phyloP scores from a whole-genome alignment of 2,888 invertebrate species.

The Drosophila fulvimacula region DNA sequence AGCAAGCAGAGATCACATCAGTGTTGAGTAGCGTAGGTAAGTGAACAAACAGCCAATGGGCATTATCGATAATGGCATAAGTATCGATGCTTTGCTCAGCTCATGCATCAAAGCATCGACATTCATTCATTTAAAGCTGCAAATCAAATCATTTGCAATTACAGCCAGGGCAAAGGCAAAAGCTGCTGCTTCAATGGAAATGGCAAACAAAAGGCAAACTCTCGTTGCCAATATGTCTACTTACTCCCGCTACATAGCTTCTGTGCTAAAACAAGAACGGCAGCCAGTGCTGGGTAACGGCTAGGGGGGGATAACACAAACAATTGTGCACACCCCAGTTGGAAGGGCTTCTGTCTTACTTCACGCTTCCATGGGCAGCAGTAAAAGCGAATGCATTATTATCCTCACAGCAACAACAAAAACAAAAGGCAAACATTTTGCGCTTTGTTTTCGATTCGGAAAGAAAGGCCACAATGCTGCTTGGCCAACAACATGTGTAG shows the following conservation, averaged over 20 bases:
- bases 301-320: conserved; percentile 36
- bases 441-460: conserved; percentile 53
- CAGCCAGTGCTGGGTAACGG: conserved; percentile 3
- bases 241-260: conserved; percentile 14
- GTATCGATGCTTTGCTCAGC: conserved; percentile 10
- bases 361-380: conserved; percentile 70
- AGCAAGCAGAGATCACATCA: conserved; percentile 3
- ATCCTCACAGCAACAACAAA: conserved; percentile 56
- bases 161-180: conserved; percentile 9
- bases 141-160: conserved; percentile 42
- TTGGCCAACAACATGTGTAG: conserved; percentile 47
- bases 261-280: conserved; percentile 16
- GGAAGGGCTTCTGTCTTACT: conserved; percentile 57
- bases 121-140: conserved; percentile 4
- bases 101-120: background rate
- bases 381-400: conserved; percentile 73
- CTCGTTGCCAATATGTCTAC: conserved; percentile 19
- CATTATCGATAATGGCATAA: conserved; percentile 2
- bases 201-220: conserved; percentile 38
- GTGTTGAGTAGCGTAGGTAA: conserved; percentile 36
- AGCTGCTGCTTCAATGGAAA: conserved; percentile 27
- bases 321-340: conserved; percentile 55
- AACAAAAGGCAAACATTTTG: conserved; percentile 50
- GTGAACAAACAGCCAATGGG: conserved; percentile 13
- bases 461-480: conserved; percentile 40